phyloP scores from a whole-genome alignment of 2,797 vertebrate species.

The Lepidocolaptes lacrymiger region DNA sequence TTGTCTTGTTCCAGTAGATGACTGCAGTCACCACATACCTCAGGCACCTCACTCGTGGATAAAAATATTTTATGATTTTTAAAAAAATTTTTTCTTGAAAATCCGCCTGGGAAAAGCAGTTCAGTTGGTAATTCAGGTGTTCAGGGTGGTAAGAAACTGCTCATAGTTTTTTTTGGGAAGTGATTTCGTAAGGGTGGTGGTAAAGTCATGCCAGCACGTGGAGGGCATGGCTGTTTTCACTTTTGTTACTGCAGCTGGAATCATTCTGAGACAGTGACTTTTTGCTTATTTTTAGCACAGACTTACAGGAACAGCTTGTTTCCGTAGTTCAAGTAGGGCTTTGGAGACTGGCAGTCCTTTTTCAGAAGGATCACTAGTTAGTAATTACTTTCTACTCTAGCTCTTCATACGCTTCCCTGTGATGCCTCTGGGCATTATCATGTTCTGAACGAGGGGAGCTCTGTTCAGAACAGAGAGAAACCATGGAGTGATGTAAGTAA shows the following conservation, averaged over 20 bases:
- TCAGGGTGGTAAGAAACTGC: background rate
- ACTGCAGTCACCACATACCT: background rate
- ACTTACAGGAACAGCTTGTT: background rate
- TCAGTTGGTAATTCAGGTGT: background rate
- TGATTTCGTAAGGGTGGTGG: background rate
- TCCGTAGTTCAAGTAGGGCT: background rate
- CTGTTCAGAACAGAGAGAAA: background rate
- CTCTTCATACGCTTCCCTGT: background rate
- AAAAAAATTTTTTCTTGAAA: background rate
- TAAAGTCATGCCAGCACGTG: accelerated
- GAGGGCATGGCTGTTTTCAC: background rate
- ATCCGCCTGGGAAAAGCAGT: background rate
- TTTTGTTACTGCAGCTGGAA: background rate
- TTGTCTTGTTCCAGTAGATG: background rate
- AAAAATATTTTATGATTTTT: background rate
- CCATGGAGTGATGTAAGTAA: background rate
- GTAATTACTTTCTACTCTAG: background rate
- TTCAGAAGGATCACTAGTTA: background rate
- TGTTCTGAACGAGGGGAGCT: background rate
- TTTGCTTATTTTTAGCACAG: background rate
- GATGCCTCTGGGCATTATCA: accelerated
- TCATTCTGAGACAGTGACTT: background rate
- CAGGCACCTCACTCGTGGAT: background rate
- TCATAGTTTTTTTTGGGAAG: accelerated
- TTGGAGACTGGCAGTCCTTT: background rate